A percentile compares a stretch with the other conserved stretches of the same genome.
phyloP scores from a whole-genome alignment of 2,888 invertebrate genomes.

The Griposia aprilina region DNA sequence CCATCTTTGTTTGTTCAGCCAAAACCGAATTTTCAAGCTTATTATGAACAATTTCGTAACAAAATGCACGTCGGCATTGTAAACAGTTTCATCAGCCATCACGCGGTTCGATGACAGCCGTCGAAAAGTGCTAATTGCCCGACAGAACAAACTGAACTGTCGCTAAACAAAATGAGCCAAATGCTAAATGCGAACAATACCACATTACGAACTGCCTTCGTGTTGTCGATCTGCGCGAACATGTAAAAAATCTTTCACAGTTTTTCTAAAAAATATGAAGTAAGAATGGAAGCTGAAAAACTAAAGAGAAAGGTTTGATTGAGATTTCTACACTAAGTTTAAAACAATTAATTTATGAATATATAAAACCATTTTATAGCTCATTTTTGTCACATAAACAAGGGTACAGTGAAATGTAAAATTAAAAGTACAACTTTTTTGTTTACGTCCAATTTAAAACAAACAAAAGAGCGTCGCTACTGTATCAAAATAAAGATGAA shows the following conservation, averaged over 20 bases:
- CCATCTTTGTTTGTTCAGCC: not conserved
- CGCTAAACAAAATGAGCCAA: constrained; percentile 75
- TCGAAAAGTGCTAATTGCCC: constrained; percentile 85
- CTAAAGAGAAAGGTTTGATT: constrained; percentile 26
- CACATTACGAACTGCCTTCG: constrained; percentile 36
- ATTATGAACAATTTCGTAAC: constrained; percentile 26
- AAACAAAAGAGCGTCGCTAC: constrained; percentile 72
- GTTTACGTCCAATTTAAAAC: constrained; percentile 60
- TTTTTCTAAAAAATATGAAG: not conserved
- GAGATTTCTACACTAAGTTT: constrained; percentile 34
- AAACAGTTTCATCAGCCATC: constrained; percentile 72
- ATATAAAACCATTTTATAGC: constrained; percentile 67
- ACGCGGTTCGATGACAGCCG: constrained; percentile 80
- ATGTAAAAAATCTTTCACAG: not conserved
- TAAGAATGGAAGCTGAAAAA: constrained; percentile 11
- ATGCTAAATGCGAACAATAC: constrained; percentile 48
- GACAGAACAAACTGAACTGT: constrained; percentile 68
- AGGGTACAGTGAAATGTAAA: constrained; percentile 66
- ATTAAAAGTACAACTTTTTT: constrained; percentile 67
- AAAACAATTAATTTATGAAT: constrained; percentile 62
- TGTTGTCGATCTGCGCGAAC: constrained; percentile 20
- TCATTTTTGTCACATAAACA: constrained; percentile 73
- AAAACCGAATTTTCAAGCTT: not conserved
- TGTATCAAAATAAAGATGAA: constrained; percentile 73
- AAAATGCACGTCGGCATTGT: constrained; percentile 47